A percentile compares a stretch with the other conserved stretches of the same genome.
Evolutionary conservation across 1,140 invertebrate genomes (phyloP).

Genomic region (Procambarus virginalis): DNA sequence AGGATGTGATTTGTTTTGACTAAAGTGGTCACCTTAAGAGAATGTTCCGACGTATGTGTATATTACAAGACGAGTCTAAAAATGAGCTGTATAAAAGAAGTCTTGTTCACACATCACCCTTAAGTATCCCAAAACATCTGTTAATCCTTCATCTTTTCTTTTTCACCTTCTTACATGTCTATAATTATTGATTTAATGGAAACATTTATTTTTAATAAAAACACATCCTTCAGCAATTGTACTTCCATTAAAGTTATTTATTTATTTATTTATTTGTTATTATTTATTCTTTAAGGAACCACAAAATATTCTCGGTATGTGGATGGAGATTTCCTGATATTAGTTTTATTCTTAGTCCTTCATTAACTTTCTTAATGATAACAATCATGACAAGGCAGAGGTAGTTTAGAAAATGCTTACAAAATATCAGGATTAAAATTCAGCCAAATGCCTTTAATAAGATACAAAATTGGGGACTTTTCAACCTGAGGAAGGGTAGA

Average conservation of each 20-base stretch:
- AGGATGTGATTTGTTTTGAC: neutral
- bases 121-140: conserved; percentile 37
- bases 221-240: conserved; percentile 56
- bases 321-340: conserved; percentile 66
- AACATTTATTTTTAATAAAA: neutral
- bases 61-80: conserved; percentile 60
- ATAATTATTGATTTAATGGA: conserved; percentile 24
- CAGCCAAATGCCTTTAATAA: conserved; percentile 18
- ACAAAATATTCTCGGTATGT: conserved; percentile 53
- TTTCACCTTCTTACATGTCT: neutral
- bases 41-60: conserved; percentile 60
- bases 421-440: conserved; percentile 41
- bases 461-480: conserved; percentile 25
- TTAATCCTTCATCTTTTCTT: conserved; percentile 15
- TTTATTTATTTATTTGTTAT: neutral
- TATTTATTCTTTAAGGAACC: conserved; percentile 42
- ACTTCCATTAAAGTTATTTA: conserved; percentile 46
- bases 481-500: conserved; percentile 37
- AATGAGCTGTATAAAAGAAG: conserved; percentile 65
- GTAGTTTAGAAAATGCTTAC: conserved; percentile 60
- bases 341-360: conserved; percentile 51
- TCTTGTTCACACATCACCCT: conserved; percentile 56
- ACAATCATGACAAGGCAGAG: conserved; percentile 61
- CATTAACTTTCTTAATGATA: conserved; percentile 32
- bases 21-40: conserved; percentile 43